phyloP scores from a whole-genome alignment of 2,113 vertebrate genomes.

The Colaptes auratus region DNA sequence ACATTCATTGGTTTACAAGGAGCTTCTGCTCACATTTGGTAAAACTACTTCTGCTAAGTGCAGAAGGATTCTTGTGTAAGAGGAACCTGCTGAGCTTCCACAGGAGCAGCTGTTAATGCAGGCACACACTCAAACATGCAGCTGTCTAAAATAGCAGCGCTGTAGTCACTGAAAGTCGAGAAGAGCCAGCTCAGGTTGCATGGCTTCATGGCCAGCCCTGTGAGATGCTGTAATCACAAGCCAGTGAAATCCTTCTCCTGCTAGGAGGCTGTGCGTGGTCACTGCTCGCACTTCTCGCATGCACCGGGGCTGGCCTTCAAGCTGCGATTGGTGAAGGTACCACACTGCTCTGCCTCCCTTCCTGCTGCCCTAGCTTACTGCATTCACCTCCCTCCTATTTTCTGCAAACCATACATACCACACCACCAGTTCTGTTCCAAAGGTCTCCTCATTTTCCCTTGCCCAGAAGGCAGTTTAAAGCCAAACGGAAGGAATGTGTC shows the following conservation, averaged over 20 bases:
- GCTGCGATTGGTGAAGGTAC: constrained; percentile 27
- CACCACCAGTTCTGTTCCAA: background rate
- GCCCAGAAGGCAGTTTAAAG: background rate
- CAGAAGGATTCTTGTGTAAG: background rate
- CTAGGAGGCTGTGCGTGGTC: background rate
- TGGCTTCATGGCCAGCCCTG: background rate
- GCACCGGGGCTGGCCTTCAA: background rate
- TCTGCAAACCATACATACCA: background rate
- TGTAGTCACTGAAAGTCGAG: constrained; percentile 21
- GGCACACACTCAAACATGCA: constrained; percentile 46
- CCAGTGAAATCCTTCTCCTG: constrained; percentile 35
- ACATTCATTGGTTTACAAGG: background rate
- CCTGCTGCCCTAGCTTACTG: background rate
- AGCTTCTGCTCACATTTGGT: constrained; percentile 3
- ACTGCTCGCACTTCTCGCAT: background rate
- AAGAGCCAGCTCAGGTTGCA: constrained; percentile 57
- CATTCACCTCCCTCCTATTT: background rate
- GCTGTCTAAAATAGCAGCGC: constrained; percentile 50
- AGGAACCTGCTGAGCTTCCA: background rate
- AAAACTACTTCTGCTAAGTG: background rate
- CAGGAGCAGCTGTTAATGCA: constrained; percentile 50
- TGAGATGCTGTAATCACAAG: background rate
- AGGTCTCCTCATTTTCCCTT: background rate
- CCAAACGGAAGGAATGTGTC: background rate
- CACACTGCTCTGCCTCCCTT: background rate